phyloP scores from a whole-genome alignment of 2,888 invertebrate genomes.

The Nudaria mundana region DNA sequence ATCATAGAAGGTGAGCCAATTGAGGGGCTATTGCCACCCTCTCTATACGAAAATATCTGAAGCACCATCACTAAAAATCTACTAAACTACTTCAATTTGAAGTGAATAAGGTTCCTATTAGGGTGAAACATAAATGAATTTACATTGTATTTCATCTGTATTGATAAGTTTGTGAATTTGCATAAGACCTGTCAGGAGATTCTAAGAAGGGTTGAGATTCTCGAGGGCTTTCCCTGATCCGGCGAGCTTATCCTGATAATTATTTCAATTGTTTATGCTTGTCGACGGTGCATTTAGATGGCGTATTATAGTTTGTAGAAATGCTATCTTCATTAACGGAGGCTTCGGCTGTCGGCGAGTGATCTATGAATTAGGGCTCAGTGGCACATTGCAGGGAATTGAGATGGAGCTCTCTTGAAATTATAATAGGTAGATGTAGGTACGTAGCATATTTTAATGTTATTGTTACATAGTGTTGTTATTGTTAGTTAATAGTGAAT shows the following conservation, averaged over 20 bases:
- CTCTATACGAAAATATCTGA: conserved; percentile 29
- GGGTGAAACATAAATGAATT: conserved; percentile 1
- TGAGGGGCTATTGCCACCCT: conserved; percentile 62
- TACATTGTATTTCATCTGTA: conserved; percentile 28
- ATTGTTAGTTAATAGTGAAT: too few relatives aligned
- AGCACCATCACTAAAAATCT: background rate
- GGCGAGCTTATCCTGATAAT: conserved; percentile 78
- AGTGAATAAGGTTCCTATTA: conserved; percentile 16
- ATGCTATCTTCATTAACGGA: conserved; percentile 69
- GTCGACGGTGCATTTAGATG: conserved; percentile 79
- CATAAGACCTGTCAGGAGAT: conserved; percentile 75
- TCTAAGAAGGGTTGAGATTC: conserved; percentile 75
- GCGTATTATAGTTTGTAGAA: conserved; percentile 78
- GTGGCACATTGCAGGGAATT: conserved; percentile 41
- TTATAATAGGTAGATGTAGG: conserved; percentile 32
- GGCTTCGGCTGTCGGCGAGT: conserved; percentile 56
- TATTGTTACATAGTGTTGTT: too few relatives aligned
- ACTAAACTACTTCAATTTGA: conserved; percentile 18
- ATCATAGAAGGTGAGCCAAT: conserved; percentile 67
- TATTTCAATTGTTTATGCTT: conserved; percentile 81
- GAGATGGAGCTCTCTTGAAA: conserved; percentile 46
- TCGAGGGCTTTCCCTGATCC: conserved; percentile 75
- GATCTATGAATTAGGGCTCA: conserved; percentile 58
- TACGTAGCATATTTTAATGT: conserved; percentile 16
- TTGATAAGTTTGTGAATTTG: conserved; percentile 72